Conservation (phyloP, 2,888 invertebrate genomes). For the Phymatocera aterrima region DNA sequence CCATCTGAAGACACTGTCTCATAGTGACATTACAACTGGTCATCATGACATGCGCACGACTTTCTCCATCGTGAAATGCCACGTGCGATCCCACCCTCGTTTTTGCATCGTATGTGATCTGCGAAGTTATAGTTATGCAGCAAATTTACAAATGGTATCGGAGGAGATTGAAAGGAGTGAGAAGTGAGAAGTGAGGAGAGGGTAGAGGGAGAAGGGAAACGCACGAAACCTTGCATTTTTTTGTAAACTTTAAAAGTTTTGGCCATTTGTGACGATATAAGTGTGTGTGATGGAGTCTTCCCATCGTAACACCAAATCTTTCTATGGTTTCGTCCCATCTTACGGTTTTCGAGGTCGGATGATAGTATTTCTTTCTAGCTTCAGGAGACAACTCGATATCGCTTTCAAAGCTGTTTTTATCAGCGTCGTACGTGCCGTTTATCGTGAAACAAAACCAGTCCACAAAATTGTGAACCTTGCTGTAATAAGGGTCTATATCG, state of each 20-base stretch:
- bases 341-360: not conserved
- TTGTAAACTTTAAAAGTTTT: conserved; percentile 42
- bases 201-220: too few relatives aligned
- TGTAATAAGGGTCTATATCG: conserved; percentile 55
- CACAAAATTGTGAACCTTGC: conserved; percentile 55
- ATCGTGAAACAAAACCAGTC: conserved; percentile 59
- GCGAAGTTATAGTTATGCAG: not conserved
- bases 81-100: conserved; percentile 54
- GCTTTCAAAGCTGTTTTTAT: conserved; percentile 50
- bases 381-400: conserved; percentile 37
- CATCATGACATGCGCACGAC: conserved; percentile 51
- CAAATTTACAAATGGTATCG: too few relatives aligned
- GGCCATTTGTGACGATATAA: conserved; percentile 53
- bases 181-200: not conserved
- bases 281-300: conserved; percentile 52
- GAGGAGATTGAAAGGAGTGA: not conserved
- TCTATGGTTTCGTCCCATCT: conserved; percentile 53
- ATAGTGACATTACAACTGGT: conserved; percentile 51
- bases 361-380: conserved; percentile 21
- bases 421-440: conserved; percentile 53
- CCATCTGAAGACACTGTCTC: conserved; percentile 51
- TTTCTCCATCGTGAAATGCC: conserved; percentile 55
- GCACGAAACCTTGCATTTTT: conserved; percentile 32
- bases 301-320: conserved; percentile 54
- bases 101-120: conserved; percentile 55